Conservation (phyloP, 2,797 vertebrate species). For the Micromesistius poutassou region DNA sequence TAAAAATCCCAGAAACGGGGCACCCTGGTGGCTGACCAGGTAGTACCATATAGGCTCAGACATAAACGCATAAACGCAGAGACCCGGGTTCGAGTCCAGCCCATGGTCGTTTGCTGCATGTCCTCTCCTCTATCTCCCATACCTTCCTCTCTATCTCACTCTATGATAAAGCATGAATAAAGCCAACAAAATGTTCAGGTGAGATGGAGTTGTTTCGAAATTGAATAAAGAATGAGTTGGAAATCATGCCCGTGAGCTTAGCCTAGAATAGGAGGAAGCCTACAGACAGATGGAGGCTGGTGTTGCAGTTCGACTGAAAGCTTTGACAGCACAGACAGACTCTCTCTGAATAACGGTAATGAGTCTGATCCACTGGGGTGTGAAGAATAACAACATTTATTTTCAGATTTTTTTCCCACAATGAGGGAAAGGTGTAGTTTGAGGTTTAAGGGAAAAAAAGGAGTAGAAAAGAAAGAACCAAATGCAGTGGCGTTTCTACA, state of each 20-base stretch:
- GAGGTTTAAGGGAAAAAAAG: conserved; percentile 24
- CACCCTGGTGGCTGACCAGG: no score
- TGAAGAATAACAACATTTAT: conserved; percentile 45
- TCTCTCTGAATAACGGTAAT: conserved; percentile 51
- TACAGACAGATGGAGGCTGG: neutral
- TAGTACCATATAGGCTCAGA: no score
- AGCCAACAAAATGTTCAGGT: no score
- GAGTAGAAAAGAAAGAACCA: neutral
- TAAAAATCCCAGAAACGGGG: no score
- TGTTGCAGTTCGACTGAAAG: neutral
- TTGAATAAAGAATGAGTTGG: neutral
- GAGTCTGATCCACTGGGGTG: conserved; percentile 45
- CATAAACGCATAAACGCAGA: no score
- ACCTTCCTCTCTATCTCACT: no score
- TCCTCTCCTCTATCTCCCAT: no score
- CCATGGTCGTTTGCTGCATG: no score
- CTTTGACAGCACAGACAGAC: neutral
- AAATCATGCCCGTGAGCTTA: neutral
- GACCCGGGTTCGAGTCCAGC: no score
- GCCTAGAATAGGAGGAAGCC: neutral
- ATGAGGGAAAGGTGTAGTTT: conserved; percentile 39
- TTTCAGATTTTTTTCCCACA: conserved; percentile 50
- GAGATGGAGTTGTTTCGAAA: no score
- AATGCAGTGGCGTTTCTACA: no score
- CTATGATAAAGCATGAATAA: no score